Evolutionary conservation across 2,797 vertebrate genomes (phyloP), one percentile per base, ranked within the genome.

Genomic region (Falco biarmicus): DNA sequence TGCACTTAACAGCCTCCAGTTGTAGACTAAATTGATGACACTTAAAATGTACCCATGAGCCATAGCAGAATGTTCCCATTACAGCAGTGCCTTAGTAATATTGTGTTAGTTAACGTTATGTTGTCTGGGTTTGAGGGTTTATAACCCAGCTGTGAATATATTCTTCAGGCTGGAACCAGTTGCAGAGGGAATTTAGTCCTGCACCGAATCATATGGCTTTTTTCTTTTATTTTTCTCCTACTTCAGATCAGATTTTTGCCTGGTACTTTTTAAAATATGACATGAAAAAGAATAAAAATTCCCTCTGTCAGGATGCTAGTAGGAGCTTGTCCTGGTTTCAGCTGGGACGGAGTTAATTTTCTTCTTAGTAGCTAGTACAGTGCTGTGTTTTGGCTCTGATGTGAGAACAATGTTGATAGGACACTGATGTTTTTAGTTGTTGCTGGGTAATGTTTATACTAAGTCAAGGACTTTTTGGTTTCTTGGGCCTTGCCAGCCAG

Each of bases 11-110:
- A 92, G 90, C 88, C 75, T 92, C 78, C 90, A 94, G 91, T 83
- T 87, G 64, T 68, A 92, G 87, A 79, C 83, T 89, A 90, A 94
- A 96, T 78, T 90, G 93, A 97, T 93, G 81, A 90, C 80, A 92
- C 94, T 90, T 92, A 94, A 94, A 88, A 94, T 25, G 60, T 90
- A 89, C 79, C 93, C 85, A 93, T 65, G 65, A 96, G 91, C 82
- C 89, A 84, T 59, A 81, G 80, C 47, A 91, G 88, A 93, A 95
- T 47, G 92, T 90, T 94, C 88, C 37, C 83, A 90, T 95, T 95
- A 94, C 71, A 76, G n/a, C 56, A 84, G 10, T 68, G 75, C 64
- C 75, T 93, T 80, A 76, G 70, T 71, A 83, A 91, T 31, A 15
- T 66, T 84, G 59, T 82, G 60, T 93, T 96, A 94, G 87, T 97